phyloP scores from a whole-genome alignment of 2,113 vertebrate species.

The Mustela lutreola region DNA sequence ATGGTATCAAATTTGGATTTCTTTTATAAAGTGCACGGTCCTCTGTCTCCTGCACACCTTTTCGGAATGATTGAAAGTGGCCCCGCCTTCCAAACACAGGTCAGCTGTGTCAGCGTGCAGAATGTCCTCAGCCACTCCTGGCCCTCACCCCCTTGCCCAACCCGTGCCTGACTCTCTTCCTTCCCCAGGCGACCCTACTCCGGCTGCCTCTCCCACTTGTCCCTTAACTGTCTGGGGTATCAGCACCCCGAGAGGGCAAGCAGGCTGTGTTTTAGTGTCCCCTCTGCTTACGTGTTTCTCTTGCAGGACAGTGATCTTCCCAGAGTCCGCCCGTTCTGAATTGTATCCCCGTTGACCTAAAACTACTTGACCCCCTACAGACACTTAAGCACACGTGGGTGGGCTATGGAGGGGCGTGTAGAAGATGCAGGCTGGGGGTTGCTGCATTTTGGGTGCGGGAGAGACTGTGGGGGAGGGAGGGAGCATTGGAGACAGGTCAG shows the following conservation, averaged over 20 bases:
- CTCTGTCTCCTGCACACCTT: too few relatives aligned
- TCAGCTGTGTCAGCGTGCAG: rapidly evolving
- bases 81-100: rapidly evolving
- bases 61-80: rapidly evolving
- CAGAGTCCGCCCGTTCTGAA: background rate
- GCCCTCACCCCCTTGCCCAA: background rate
- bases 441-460: background rate
- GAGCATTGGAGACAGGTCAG: rapidly evolving
- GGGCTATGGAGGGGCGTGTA: too few relatives aligned
- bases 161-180: rapidly evolving
- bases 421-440: too few relatives aligned
- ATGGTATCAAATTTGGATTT: background rate
- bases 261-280: background rate
- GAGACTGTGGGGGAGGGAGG: rapidly evolving
- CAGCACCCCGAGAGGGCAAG: rapidly evolving
- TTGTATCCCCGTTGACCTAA: rapidly evolving
- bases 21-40: background rate
- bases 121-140: rapidly evolving
- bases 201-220: too few relatives aligned
- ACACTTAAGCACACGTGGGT: rapidly evolving
- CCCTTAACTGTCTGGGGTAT: background rate
- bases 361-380: background rate
- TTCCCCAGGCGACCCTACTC: background rate
- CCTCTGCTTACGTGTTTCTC: background rate
- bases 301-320: rapidly evolving